Evolutionary conservation across 2,888 invertebrate species (phyloP).

Genomic region (Dicycla oo): DNA sequence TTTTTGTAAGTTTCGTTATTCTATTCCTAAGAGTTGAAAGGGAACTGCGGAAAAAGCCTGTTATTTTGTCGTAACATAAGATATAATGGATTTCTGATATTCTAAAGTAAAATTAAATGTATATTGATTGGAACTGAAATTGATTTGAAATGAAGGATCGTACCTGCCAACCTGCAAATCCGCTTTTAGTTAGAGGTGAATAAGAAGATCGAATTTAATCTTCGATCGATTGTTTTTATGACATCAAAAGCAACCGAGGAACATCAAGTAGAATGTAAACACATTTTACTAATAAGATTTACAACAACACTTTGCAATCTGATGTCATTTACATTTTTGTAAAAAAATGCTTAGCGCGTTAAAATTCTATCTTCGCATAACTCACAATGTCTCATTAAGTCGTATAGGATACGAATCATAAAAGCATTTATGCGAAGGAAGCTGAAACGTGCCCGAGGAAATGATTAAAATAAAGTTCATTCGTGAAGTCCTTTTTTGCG

Average conservation of each 20-base stretch:
- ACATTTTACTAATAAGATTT: conserved; percentile 18
- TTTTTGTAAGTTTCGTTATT: conserved; percentile 20
- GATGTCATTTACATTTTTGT: conserved; percentile 42
- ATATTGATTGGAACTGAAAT: conserved; percentile 12
- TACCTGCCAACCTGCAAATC: not conserved
- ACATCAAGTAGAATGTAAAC: conserved; percentile 23
- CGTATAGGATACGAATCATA: conserved; percentile 58
- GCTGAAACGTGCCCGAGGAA: conserved; percentile 44
- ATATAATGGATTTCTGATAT: conserved; percentile 8
- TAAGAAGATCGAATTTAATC: not conserved
- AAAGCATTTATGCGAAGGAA: conserved; percentile 49
- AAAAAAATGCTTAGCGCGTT: conserved; percentile 37
- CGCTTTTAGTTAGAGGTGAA: not conserved
- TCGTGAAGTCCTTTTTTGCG: conserved; percentile 42
- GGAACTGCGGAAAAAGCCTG: not conserved
- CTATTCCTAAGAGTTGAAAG: not conserved
- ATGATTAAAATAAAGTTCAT: conserved; percentile 57
- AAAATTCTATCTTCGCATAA: conserved; percentile 48
- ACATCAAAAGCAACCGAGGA: conserved; percentile 1
- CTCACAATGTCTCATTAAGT: conserved; percentile 52
- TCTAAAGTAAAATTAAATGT: not conserved
- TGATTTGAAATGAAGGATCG: conserved; percentile 15
- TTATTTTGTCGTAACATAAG: not conserved
- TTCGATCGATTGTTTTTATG: conserved; percentile 4
- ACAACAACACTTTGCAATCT: conserved; percentile 29